Base-by-base conservation (phyloP, 30 jellyfish, hydroid and myxozoan genomes). In the Rhopilema esculentum region DNA sequence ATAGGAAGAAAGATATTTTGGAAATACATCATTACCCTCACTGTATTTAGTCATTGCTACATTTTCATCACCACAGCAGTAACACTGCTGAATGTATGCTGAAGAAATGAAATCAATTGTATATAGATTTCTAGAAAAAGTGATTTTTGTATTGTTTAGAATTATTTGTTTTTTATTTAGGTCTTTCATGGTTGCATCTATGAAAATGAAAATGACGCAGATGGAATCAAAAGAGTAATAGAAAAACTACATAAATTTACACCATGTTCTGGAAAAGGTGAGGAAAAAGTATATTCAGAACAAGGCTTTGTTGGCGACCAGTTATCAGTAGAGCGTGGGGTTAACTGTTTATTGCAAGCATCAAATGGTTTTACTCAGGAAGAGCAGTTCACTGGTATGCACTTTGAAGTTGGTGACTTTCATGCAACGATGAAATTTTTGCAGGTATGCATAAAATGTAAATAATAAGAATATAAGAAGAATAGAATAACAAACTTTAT, bases 121-220 rank as follows among this genome's bases (percentile, higher is more conserved):
- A 40, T 40, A 40, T 2, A 40, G 12, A 40, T 40, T 2, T 2
- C 6, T 40, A 40, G 57, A 40, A 40, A 40, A 2, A 6, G 12
- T 40, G 57, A 2, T 12, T 40, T 12, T 40, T 12, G 12, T 40
- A 12, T 2, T 12, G 6, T 40, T 40, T 2, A 40, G n/a, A 73
- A n/a, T n/a, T n/a, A n/a, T n/a, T n/a, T n/a, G n/a, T 26, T 26
- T 4, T 32, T 40, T 2, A 6, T 40, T 40, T 12, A 77, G 88
- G 57, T 52, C 1, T 77, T 77, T 50, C 79, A 50, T 77, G 88
- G 88, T 4, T 19, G 40, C 28, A 24, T 51, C 27, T 77, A 77
- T 49, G 79, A 49, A 61, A 77, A 77, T 30, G 88, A 77, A 49
- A 77, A 77, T 61, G 88, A 77, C 27, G 82, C 88, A 6, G 77